Evolutionary conservation across 2,113 vertebrate genomes (phyloP).

Genomic region (Sturnira hondurensis): DNA sequence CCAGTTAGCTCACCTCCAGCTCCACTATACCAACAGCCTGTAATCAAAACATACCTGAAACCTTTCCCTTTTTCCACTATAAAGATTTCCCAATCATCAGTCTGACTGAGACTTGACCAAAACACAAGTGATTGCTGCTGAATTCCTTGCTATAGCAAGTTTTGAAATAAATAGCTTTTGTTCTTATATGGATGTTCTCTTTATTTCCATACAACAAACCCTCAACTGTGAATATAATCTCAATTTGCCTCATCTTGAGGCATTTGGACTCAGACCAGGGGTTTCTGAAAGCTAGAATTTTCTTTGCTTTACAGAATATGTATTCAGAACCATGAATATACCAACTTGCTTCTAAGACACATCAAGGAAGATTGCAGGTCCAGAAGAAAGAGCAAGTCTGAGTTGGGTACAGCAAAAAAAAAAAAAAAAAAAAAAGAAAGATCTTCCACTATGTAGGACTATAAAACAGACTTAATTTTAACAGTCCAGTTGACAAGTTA

Average conservation of each 20-base stretch:
- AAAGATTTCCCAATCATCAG: not conserved
- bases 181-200: not conserved
- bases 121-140: not conserved
- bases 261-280: not conserved
- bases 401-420: not conserved
- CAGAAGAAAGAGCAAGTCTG: not conserved
- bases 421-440: not conserved
- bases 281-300: not conserved
- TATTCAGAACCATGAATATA: not conserved
- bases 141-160: not conserved
- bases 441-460: not conserved
- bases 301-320: conserved; percentile 23
- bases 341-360: not conserved
- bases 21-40: not conserved
- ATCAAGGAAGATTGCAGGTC: not conserved
- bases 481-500: not conserved
- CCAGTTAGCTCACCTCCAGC: not conserved
- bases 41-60: not conserved
- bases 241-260: not conserved
- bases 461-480: not conserved
- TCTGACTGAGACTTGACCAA: not conserved
- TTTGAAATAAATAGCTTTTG: conserved; percentile 8
- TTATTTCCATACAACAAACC: not conserved
- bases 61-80: not conserved
- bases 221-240: not conserved